Conservation (phyloP, 2,888 invertebrate genomes). For the Napeogenes sylphis region DNA sequence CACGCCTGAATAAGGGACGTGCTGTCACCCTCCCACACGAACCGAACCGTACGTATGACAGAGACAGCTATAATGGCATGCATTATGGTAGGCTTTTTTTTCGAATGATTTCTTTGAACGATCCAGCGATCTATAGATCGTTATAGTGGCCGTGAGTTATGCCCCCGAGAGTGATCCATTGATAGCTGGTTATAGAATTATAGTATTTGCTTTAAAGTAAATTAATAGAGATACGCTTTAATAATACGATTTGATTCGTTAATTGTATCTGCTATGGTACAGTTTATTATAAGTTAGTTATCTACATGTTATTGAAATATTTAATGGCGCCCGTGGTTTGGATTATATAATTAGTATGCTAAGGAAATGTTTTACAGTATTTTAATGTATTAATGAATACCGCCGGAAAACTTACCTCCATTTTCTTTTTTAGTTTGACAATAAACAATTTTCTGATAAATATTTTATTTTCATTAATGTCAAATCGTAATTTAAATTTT, state of each 20-base stretch:
- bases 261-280: too few relatives aligned
- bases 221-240: conserved; percentile 26
- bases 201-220: conserved; percentile 33
- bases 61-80: conserved; percentile 65
- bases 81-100: conserved; percentile 67
- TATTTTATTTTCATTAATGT: too few relatives aligned
- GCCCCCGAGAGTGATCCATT: conserved; percentile 52
- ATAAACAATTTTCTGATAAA: too few relatives aligned
- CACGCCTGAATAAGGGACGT: conserved; percentile 54
- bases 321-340: too few relatives aligned
- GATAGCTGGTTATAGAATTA: conserved; percentile 48
- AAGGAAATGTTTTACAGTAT: too few relatives aligned
- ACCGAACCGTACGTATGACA: conserved; percentile 30
- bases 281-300: neutral
- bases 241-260: conserved; percentile 4
- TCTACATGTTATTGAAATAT: too few relatives aligned
- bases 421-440: too few relatives aligned
- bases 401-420: too few relatives aligned
- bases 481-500: too few relatives aligned
- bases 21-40: conserved; percentile 40
- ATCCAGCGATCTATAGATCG: conserved; percentile 62
- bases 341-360: too few relatives aligned
- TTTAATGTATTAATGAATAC: too few relatives aligned
- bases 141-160: conserved; percentile 68
- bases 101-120: conserved; percentile 71